Conservation (phyloP, 2,113 vertebrate genomes). For the Brachypteracias leptosomus region DNA sequence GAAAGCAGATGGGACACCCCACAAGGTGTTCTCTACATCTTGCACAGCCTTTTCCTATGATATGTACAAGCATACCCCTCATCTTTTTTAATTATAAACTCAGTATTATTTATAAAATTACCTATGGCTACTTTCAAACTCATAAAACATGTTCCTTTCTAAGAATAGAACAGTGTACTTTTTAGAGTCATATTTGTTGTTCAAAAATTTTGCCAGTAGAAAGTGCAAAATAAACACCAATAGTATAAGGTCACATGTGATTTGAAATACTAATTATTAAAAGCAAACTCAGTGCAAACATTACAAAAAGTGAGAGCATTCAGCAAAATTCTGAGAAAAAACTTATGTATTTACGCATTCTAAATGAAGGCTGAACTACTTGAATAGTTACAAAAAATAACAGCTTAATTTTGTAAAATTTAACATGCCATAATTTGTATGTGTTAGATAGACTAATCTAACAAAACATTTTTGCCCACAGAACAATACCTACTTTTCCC, state of each 20-base stretch:
- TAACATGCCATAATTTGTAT: background rate
- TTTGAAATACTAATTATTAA: background rate
- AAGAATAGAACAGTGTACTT: background rate
- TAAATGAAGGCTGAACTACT: background rate
- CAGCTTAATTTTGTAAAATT: background rate
- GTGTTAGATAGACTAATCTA: background rate
- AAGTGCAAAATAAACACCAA: background rate
- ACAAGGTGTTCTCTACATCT: background rate
- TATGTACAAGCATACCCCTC: background rate
- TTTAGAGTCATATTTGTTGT: background rate
- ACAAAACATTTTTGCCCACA: background rate
- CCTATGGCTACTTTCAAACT: background rate
- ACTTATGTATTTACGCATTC: background rate
- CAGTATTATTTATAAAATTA: background rate
- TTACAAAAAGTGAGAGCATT: background rate
- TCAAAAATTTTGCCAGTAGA: background rate
- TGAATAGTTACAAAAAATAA: background rate
- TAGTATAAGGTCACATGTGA: accelerated
- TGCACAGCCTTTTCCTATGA: background rate
- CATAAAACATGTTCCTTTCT: background rate
- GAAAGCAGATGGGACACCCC: background rate
- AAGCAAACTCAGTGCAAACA: background rate
- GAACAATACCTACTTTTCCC: background rate
- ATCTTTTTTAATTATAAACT: background rate
- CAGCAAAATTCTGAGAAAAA: background rate